A percentile compares a stretch with the other conserved stretches of the same genome.
phyloP scores from a whole-genome alignment of 2,888 invertebrate species.

The Melanophora roralis region DNA sequence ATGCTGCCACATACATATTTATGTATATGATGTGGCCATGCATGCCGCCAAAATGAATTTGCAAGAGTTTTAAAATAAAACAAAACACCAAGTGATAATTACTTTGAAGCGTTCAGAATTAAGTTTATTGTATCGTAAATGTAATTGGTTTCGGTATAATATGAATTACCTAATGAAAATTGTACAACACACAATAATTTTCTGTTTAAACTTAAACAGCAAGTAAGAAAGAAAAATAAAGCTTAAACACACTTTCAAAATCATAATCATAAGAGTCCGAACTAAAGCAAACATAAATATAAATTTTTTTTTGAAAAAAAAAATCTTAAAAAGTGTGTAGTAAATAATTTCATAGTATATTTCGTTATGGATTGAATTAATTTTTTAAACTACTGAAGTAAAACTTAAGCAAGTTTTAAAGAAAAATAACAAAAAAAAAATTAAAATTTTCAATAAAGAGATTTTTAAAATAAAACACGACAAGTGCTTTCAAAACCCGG shows the following conservation, averaged over 20 bases:
- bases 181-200: background rate
- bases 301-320: background rate
- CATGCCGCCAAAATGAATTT: slow-evolving; percentile 23
- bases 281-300: background rate
- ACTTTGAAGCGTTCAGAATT: slow-evolving; percentile 68
- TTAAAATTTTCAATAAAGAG: too few relatives aligned
- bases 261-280: background rate
- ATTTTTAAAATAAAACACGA: too few relatives aligned
- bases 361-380: slow-evolving; percentile 29
- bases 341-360: slow-evolving; percentile 8
- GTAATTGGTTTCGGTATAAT: slow-evolving; percentile 74
- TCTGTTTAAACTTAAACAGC: background rate
- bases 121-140: slow-evolving; percentile 73
- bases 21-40: background rate
- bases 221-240: background rate
- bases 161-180: slow-evolving; percentile 44
- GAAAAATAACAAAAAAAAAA: too few relatives aligned
- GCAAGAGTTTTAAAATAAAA: background rate
- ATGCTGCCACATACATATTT: background rate
- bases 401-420: background rate
- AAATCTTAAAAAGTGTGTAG: too few relatives aligned
- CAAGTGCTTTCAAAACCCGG: too few relatives aligned
- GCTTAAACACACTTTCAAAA: background rate
- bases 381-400: slow-evolving; percentile 32
- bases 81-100: slow-evolving; percentile 60